Evolutionary conservation across 2,888 invertebrate genomes (phyloP), one percentile per base, ranked within the genome.

Genomic region (Petrophora chlorosata): DNA sequence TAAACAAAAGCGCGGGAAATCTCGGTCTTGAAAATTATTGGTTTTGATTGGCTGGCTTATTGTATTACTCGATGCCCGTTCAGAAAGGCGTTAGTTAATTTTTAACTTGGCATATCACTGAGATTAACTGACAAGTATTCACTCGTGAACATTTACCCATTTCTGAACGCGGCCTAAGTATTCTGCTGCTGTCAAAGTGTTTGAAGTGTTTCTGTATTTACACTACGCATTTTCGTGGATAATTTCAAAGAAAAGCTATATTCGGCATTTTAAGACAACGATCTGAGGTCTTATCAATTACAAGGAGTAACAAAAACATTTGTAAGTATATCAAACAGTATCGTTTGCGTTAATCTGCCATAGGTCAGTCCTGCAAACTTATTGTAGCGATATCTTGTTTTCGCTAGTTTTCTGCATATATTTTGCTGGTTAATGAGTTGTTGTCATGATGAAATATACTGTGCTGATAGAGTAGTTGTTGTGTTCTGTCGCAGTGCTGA

Each of bases 171-270:
- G n/a, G n/a, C n/a, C n/a, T n/a, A n/a, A n/a, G n/a, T n/a, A n/a
- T n/a, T n/a, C n/a, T n/a, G n/a, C n/a, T n/a, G n/a, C n/a, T n/a
- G n/a, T n/a, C n/a, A n/a, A n/a, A n/a, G n/a, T 33, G 14, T 29
- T n/a, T 36, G 26, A 34, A n/a, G 16, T 23, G 29, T 43, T 48
- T 60, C 54, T 65, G 52, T 78, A 73, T 76, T 72, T 75, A 72
- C 67, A 36, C 67, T 73, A 78, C 77, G 74, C 73, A 76, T 73
- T 71, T 73, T 61, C 56, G 52, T 55, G 44, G 45, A 56, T 54
- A 47, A 54, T 51, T 42, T 51, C 8, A 53, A 41, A 61, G 61
- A 65, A 47, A 54, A 49, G 26, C 30, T 17, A 30, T 38, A 32
- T 56, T 52, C 47, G 51, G 33, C 13, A 32, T 17, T 17, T 16